Base-by-base conservation (phyloP, 2,888 invertebrate species). In the Macropis europaea region DNA sequence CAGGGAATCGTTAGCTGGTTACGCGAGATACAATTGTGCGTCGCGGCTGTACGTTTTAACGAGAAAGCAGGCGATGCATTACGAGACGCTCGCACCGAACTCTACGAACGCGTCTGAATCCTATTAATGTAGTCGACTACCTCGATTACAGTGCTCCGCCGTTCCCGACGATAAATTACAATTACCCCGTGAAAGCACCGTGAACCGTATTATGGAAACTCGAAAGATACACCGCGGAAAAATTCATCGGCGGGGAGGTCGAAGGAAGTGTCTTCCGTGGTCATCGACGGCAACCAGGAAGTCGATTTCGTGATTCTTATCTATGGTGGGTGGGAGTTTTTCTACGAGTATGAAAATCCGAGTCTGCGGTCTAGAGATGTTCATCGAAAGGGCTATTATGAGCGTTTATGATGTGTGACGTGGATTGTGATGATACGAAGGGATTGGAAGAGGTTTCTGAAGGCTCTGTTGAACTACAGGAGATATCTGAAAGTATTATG, bases 71-170 rank as follows among this genome's bases (percentile, higher is more conserved):
- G 57, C 40, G 60, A 63, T 54, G 47, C 43, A 43, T 60, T 59
- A 57, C 66, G 60, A 52, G 32, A 60, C 57, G 47, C 26, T 40
- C 32, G 22, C 52, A 42, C 52, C n/a, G 43, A 48, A 52, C 22
- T 22, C 45, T 47, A 28, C 50, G 43, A 60, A 59, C 68, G 67
- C 69, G 42, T 22, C 43, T 15, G 60, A 73, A 73, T 71, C 71
- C 75, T 78, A 73, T 80, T 80, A 80, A 75, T 52, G 73, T 73
- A 53, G 54, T 71, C 66, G 40, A 73, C 45, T 73, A 61, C 66
- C 57, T 50, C 66, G 60, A 64, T 61, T 73, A 73, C 52, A 54
- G 61, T 34, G 54, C 52, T 47, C 6, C 40, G 1, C 22, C 62
- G 50, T 72, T 60, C 42, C 28, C 54, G 62, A 45, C 72, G 72